These are phyloP conservation scores for Punctoribates punctum DNA, from an alignment of 2,888 invertebrate genomes.

Conservation along the genomic window DNA sequence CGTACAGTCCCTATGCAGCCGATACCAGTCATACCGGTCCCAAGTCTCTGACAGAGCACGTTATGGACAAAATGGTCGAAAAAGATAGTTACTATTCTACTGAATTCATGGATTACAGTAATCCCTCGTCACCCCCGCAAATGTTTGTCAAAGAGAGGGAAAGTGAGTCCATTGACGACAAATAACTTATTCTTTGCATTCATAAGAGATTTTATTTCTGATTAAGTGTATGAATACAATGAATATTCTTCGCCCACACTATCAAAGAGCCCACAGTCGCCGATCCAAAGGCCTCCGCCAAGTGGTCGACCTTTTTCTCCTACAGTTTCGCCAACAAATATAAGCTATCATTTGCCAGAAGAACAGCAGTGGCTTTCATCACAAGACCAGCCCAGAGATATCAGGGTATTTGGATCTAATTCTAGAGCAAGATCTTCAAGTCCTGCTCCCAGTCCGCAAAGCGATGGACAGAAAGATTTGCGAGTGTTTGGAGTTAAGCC, in stretches of 20 bases:
- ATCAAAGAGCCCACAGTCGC: background rate
- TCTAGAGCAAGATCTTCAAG: constrained; percentile 5
- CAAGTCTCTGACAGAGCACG: constrained; percentile 19
- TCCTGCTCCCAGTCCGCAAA: background rate
- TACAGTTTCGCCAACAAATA: background rate
- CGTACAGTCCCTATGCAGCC: background rate
- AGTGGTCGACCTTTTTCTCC: constrained; percentile 10
- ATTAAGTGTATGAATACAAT: constrained; percentile 21
- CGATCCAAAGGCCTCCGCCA: background rate
- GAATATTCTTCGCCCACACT: background rate
- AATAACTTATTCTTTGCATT: background rate
- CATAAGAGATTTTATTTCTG: background rate
- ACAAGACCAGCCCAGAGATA: background rate
- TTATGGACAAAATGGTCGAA: background rate
- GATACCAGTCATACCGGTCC: background rate
- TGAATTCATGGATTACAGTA: constrained; percentile 7
- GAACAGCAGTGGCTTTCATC: constrained; percentile 16
- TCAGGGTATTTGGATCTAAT: background rate
- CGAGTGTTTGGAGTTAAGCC: constrained; percentile 21
- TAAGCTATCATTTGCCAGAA: constrained; percentile 17
- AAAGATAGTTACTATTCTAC: background rate
- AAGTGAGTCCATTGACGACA: background rate
- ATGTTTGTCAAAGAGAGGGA: constrained; percentile 10
- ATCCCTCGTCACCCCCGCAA: constrained; percentile 1
- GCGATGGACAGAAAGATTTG: background rate